Evolutionary conservation across 2,888 invertebrate species (phyloP).

Genomic region (Ophion slaviceki): DNA sequence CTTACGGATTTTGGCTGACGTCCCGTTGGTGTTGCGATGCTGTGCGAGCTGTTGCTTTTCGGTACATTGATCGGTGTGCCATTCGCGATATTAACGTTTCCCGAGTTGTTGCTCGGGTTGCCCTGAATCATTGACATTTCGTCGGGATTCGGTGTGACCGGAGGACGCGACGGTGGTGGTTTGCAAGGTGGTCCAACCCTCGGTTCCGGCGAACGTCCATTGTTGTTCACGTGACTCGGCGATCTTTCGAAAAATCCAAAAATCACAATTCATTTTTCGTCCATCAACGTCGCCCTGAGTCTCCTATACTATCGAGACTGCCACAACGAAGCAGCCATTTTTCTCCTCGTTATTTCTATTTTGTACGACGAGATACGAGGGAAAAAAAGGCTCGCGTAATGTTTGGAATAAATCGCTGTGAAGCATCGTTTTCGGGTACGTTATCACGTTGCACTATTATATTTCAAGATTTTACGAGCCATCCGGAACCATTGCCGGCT

Average conservation of each 20-base stretch:
- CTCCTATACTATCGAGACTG: not conserved
- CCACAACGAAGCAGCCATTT: not conserved
- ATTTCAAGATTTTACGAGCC: conserved; percentile 61
- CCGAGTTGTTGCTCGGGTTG: conserved; percentile 67
- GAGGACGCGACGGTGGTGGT: conserved; percentile 81
- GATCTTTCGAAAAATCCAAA: conserved; percentile 64
- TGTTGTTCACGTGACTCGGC: conserved; percentile 76
- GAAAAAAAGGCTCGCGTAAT: not conserved
- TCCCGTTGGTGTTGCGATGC: conserved; percentile 79
- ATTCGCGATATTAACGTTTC: conserved; percentile 71
- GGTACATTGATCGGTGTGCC: conserved; percentile 78
- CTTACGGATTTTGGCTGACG: conserved; percentile 81
- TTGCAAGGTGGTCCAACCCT: conserved; percentile 81
- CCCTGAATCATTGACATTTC: conserved; percentile 70
- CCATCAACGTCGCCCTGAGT: not conserved
- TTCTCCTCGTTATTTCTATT: conserved; percentile 2
- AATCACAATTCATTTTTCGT: no score
- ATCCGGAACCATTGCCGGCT: conserved; percentile 40
- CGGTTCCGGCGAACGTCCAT: conserved; percentile 78
- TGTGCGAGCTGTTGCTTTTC: conserved; percentile 80
- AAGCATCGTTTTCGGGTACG: conserved; percentile 43
- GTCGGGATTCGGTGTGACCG: conserved; percentile 79
- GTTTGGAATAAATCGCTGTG: conserved; percentile 39
- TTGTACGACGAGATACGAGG: not conserved
- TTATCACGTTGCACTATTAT: conserved; percentile 53